These are phyloP conservation scores for Cinara cedri DNA, from an alignment of 2,888 invertebrate species.

Conservation along the genomic window DNA sequence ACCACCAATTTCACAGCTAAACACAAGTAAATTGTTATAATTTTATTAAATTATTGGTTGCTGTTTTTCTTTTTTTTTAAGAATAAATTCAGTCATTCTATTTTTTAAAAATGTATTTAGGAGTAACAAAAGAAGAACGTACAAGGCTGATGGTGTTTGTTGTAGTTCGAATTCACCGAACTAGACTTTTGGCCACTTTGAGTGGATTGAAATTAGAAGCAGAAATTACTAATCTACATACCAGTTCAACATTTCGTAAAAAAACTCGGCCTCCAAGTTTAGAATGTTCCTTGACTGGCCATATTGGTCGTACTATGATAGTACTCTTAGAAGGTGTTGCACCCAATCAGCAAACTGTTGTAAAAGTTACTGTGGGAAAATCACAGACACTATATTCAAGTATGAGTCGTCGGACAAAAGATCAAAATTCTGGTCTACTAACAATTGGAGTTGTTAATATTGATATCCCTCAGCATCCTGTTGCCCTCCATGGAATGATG, in stretches of 20 bases:
- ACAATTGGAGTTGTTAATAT: constrained; percentile 89
- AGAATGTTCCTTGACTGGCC: constrained; percentile 84
- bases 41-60: background rate
- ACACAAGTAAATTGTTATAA: constrained; percentile 26
- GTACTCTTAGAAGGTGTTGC: constrained; percentile 88
- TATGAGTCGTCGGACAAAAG: constrained; percentile 75
- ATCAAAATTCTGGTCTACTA: constrained; percentile 80
- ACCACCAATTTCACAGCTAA: constrained; percentile 45
- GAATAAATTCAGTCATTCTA: background rate
- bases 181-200: constrained; percentile 83
- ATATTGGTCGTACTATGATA: constrained; percentile 90
- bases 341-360: constrained; percentile 93
- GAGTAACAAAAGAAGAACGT: constrained; percentile 66
- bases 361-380: constrained; percentile 89
- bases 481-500: constrained; percentile 97
- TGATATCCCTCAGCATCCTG: constrained; percentile 98
- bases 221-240: constrained; percentile 88
- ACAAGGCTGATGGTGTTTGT: constrained; percentile 85
- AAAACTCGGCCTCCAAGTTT: constrained; percentile 74
- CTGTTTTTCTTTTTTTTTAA: background rate
- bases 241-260: constrained; percentile 90
- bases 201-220: constrained; percentile 94
- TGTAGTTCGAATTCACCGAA: constrained; percentile 83
- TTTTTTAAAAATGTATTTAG: background rate
- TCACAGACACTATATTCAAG: constrained; percentile 92